These are phyloP conservation scores for Rhyacophila evoluta DNA, from an alignment of 2,888 invertebrate species.

Conservation along the genomic window DNA sequence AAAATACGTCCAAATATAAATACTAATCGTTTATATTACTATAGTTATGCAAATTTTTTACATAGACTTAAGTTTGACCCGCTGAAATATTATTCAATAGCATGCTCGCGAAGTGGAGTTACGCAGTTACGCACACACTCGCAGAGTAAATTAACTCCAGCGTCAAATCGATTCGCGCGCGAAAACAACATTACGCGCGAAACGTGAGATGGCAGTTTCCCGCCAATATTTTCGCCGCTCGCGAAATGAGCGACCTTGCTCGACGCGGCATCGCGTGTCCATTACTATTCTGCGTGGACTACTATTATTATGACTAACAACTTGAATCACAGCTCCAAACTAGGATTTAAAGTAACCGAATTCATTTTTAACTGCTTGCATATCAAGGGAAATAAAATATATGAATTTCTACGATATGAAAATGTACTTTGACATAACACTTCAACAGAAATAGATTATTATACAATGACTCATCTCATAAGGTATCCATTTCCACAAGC, in stretches of 20 bases:
- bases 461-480: too few species aligned
- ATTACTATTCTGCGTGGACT: slow-evolving; percentile 6
- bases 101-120: neutral
- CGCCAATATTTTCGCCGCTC: slow-evolving; percentile 37
- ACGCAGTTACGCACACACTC: neutral
- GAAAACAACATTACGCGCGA: slow-evolving; percentile 28
- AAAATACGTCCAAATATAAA: too few species aligned
- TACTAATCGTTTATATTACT: too few species aligned
- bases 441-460: too few species aligned
- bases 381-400: too few species aligned
- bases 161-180: slow-evolving; percentile 5
- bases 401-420: too few species aligned
- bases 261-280: slow-evolving; percentile 33
- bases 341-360: neutral
- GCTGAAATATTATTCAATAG: neutral
- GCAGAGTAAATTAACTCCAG: neutral
- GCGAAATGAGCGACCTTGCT: slow-evolving; percentile 31
- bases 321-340: neutral
- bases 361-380: too few species aligned
- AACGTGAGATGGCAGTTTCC: slow-evolving; percentile 32
- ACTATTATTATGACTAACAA: neutral
- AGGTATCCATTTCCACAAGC: too few species aligned
- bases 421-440: too few species aligned
- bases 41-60: too few species aligned
- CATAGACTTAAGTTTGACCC: neutral